Conservation (phyloP, 1,140 invertebrate genomes). For the Phenacoccus solenopsis region DNA sequence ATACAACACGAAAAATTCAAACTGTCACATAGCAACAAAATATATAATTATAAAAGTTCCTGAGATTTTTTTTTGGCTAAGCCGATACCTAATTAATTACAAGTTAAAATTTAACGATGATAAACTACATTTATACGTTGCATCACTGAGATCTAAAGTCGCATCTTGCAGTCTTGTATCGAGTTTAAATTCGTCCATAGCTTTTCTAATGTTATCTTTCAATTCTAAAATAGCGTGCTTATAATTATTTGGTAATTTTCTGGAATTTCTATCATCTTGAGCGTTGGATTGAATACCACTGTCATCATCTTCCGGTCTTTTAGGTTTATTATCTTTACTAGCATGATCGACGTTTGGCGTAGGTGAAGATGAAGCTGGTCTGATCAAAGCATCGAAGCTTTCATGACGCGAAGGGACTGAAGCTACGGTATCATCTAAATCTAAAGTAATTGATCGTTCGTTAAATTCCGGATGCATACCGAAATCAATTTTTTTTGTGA, state of each 20-base stretch:
- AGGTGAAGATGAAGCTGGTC: background rate
- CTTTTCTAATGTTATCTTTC: background rate
- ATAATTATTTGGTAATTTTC: background rate
- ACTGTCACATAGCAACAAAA: no score
- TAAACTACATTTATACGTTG: background rate
- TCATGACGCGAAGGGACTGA: background rate
- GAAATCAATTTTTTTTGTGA: background rate
- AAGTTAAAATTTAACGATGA: background rate
- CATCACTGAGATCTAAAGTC: constrained; percentile 3
- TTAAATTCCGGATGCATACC: background rate
- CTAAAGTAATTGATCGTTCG: background rate
- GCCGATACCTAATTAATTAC: no score
- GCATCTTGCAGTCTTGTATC: background rate
- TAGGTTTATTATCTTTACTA: background rate
- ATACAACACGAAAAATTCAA: no score
- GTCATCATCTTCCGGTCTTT: background rate
- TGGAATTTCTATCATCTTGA: background rate
- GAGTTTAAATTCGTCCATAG: background rate
- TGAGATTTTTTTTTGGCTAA: no score
- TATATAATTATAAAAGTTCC: no score
- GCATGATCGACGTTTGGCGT: background rate
- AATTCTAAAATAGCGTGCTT: background rate
- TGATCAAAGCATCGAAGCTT: background rate
- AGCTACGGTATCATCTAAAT: constrained; percentile 8
- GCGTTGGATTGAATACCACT: constrained; percentile 2